phyloP scores from a whole-genome alignment of 2,797 vertebrate genomes.

The Buceros bicornis region DNA sequence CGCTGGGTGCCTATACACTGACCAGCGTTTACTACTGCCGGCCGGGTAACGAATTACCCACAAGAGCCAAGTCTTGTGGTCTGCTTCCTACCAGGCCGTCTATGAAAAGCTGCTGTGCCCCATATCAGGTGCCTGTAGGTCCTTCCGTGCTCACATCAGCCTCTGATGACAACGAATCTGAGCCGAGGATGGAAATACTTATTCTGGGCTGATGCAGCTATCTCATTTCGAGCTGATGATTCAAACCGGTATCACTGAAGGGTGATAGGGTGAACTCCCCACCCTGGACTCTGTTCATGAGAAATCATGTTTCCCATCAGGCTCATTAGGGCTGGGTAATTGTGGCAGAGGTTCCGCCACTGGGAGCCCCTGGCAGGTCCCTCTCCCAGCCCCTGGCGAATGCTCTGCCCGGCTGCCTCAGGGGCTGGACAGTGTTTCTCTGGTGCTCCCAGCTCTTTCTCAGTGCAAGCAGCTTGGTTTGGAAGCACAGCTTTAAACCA shows the following conservation, averaged over 20 bases:
- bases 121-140: rapidly evolving
- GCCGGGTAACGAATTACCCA: not conserved
- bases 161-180: not conserved
- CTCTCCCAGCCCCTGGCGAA: not conserved
- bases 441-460: not conserved
- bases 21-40: rapidly evolving
- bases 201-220: not conserved
- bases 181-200: not conserved
- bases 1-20: rapidly evolving
- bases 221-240: rapidly evolving
- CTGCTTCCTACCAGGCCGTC: not conserved
- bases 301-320: not conserved
- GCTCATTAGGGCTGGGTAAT: not conserved
- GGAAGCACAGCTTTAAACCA: not conserved
- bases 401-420: not conserved
- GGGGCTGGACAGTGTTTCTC: rapidly evolving
- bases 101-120: not conserved
- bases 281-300: not conserved
- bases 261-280: not conserved
- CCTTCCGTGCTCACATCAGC: rapidly evolving
- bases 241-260: not conserved
- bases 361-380: not conserved
- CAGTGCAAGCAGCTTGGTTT: not conserved
- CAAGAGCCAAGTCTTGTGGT: not conserved
- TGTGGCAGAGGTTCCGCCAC: not conserved